phyloP scores from a whole-genome alignment of 2,888 invertebrate genomes.

The Ophonus ardosiacus region DNA sequence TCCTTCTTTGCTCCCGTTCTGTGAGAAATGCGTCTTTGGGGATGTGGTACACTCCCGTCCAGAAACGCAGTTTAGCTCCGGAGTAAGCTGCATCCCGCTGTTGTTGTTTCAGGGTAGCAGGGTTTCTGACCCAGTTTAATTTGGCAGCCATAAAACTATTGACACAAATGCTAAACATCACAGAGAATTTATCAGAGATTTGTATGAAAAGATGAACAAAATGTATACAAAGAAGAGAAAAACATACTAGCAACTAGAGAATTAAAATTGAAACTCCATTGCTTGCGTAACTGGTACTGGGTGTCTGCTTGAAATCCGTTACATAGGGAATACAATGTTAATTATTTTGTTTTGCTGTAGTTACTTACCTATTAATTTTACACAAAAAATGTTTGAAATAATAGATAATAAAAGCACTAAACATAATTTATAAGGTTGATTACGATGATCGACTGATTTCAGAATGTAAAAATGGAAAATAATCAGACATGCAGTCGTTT shows the following conservation, averaged over 20 bases:
- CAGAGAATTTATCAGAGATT: background rate
- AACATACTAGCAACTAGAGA: too few relatives aligned
- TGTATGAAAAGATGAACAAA: background rate
- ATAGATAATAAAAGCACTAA: too few relatives aligned
- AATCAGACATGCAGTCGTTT: too few relatives aligned
- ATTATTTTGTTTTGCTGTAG: too few relatives aligned
- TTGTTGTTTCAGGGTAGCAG: background rate
- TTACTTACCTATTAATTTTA: too few relatives aligned
- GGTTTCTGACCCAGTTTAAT: slow-evolving; percentile 12
- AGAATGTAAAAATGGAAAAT: too few relatives aligned
- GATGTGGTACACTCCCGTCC: slow-evolving; percentile 3
- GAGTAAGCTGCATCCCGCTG: background rate
- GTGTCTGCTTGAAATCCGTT: too few relatives aligned
- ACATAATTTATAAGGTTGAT: too few relatives aligned
- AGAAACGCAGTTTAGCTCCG: slow-evolving; percentile 11
- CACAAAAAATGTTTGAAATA: too few relatives aligned
- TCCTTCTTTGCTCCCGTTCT: slow-evolving; percentile 45
- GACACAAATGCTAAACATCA: background rate
- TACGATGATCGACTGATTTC: too few relatives aligned
- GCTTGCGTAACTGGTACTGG: too few relatives aligned
- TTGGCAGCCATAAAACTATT: background rate
- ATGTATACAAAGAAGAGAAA: background rate
- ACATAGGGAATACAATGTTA: too few relatives aligned
- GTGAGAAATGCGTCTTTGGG: slow-evolving; percentile 43
- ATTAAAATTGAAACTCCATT: background rate